Percentiles rank a stretch among this genome's conserved stretches.
These are phyloP conservation scores for Acanthaster planci DNA, from an alignment of 35 echinoderm and acorn worm genomes.

Conservation along the genomic window DNA sequence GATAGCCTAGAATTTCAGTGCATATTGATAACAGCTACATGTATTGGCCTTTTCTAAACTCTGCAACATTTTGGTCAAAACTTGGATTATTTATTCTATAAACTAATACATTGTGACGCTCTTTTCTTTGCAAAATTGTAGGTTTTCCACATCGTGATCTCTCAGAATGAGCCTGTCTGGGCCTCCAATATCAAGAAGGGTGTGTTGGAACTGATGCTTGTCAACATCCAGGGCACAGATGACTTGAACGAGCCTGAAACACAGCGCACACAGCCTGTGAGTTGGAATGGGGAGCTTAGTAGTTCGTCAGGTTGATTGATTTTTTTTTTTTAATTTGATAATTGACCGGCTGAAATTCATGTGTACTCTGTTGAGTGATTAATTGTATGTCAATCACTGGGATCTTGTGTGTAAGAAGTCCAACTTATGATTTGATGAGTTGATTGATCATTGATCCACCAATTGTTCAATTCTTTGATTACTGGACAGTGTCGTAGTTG, in stretches of 20 bases:
- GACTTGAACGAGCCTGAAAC: conserved; percentile 1
- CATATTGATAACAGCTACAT: background rate
- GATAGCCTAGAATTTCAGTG: background rate
- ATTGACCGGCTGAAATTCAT: background rate
- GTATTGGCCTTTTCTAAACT: background rate
- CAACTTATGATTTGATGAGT: too few species aligned
- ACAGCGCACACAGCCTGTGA: conserved; percentile 16
- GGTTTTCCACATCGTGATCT: background rate
- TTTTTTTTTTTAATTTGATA: background rate
- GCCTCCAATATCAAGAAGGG: conserved; percentile 52
- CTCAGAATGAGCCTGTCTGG: background rate
- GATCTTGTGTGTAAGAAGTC: too few species aligned
- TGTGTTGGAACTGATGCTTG: conserved; percentile 30
- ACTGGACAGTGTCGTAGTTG: too few species aligned
- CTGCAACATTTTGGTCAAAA: background rate
- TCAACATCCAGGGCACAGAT: conserved; percentile 33
- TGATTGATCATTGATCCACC: too few species aligned
- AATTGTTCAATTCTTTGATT: too few species aligned
- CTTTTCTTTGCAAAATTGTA: background rate
- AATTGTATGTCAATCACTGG: too few species aligned
- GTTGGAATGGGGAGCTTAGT: background rate
- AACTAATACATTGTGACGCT: background rate
- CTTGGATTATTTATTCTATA: background rate
- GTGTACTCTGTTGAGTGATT: background rate
- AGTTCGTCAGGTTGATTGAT: background rate